Evolutionary conservation across 2,888 invertebrate species (phyloP).

Genomic region (Meloe dianella): DNA sequence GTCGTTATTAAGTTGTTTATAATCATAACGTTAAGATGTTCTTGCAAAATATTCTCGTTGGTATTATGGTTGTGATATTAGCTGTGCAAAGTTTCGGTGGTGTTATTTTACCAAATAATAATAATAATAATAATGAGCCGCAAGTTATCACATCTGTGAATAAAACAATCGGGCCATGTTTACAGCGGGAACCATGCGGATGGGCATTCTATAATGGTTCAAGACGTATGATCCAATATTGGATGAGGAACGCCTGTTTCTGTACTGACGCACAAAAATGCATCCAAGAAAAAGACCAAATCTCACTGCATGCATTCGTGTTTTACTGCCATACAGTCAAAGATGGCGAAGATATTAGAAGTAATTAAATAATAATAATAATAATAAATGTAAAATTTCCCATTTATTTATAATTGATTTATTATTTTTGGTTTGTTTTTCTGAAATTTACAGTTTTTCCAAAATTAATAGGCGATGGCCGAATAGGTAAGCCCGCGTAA

Average conservation of each 20-base stretch:
- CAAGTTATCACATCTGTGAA: conserved; percentile 1
- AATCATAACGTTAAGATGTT: background rate
- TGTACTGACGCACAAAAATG: background rate
- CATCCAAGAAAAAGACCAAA: background rate
- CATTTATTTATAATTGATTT: background rate
- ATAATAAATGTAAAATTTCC: background rate
- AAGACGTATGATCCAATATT: background rate
- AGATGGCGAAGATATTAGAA: background rate
- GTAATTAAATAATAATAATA: too few relatives aligned
- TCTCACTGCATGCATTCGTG: background rate
- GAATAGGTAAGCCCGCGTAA: background rate
- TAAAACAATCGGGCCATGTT: background rate
- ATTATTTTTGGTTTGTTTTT: background rate
- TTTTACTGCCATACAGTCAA: background rate
- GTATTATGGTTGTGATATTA: background rate
- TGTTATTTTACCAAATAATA: background rate
- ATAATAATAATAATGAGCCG: background rate
- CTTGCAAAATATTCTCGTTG: background rate
- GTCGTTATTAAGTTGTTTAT: background rate
- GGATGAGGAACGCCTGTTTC: background rate
- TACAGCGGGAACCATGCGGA: background rate
- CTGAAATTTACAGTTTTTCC: background rate
- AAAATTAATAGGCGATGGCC: background rate
- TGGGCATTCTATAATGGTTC: conserved; percentile 1
- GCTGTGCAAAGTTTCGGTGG: background rate